A percentile compares a stretch with the other conserved stretches of the same genome.
phyloP scores from a whole-genome alignment of 2,113 vertebrate species.

The Otocyon megalotis region DNA sequence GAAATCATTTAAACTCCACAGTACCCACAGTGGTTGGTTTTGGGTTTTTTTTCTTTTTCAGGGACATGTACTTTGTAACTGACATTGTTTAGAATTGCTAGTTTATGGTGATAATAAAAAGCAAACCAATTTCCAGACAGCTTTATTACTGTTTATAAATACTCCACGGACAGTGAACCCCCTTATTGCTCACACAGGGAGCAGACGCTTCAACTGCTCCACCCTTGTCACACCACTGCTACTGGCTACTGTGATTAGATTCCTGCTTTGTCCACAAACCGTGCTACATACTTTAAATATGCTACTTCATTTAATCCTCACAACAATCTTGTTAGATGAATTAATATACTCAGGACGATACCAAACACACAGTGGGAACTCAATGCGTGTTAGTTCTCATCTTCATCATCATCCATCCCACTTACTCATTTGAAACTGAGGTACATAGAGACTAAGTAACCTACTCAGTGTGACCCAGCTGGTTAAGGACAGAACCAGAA shows the following conservation, averaged over 20 bases:
- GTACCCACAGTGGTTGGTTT: neutral
- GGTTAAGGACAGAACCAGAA: neutral
- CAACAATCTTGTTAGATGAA: neutral
- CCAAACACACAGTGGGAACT: neutral
- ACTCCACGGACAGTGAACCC: neutral
- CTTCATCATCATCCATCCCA: neutral
- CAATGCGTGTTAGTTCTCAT: neutral
- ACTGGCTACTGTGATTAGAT: neutral
- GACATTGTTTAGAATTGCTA: conserved; percentile 21
- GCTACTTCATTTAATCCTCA: neutral
- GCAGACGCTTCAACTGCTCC: neutral
- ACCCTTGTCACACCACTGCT: no score
- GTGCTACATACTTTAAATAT: neutral
- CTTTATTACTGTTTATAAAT: neutral
- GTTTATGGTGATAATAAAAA: conserved; percentile 18
- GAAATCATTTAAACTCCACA: neutral
- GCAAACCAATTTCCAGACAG: neutral
- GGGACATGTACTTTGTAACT: neutral
- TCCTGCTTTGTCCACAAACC: neutral
- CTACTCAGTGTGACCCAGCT: neutral
- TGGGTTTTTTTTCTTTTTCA: neutral
- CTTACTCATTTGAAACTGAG: neutral
- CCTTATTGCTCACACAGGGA: neutral
- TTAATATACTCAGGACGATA: neutral
- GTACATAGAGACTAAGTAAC: neutral